phyloP scores from a whole-genome alignment of 2,888 invertebrate species.

The Scotopteryx bipunctaria region DNA sequence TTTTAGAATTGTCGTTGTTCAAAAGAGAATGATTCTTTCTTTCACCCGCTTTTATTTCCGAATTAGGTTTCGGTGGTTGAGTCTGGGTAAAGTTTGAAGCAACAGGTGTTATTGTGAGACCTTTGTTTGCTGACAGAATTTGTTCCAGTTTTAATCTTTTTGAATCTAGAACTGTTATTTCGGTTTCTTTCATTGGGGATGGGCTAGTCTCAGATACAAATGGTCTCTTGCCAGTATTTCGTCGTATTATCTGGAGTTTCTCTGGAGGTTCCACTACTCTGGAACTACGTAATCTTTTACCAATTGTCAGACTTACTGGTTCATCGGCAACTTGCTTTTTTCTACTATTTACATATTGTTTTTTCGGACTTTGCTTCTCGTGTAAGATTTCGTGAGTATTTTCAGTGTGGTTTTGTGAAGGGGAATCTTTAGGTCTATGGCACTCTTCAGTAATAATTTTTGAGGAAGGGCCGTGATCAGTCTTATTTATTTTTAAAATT shows the following conservation, averaged over 20 bases:
- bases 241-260: conserved; percentile 52
- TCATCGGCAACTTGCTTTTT: conserved; percentile 56
- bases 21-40: conserved; percentile 65
- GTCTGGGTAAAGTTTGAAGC: conserved; percentile 53
- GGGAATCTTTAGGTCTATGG: conserved; percentile 50
- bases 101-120: conserved; percentile 66
- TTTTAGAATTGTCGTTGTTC: conserved; percentile 77
- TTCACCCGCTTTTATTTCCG: conserved; percentile 56
- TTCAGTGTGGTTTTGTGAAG: conserved; percentile 51
- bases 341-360: conserved; percentile 59
- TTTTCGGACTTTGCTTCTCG: conserved; percentile 60
- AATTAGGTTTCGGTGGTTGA: conserved; percentile 52
- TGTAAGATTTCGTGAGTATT: conserved; percentile 57
- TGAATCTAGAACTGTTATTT: conserved; percentile 63
- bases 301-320: conserved; percentile 55
- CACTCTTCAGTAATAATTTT: conserved; percentile 77
- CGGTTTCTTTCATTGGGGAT: conserved; percentile 59
- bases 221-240: conserved; percentile 61
- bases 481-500: conserved; percentile 86
- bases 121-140: conserved; percentile 65
- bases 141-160: conserved; percentile 76
- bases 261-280: conserved; percentile 68
- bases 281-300: conserved; percentile 74
- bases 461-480: conserved; percentile 78
- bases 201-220: conserved; percentile 55